Conservation (phyloP, 2,888 invertebrate genomes). For the Epinotia demarniana region DNA sequence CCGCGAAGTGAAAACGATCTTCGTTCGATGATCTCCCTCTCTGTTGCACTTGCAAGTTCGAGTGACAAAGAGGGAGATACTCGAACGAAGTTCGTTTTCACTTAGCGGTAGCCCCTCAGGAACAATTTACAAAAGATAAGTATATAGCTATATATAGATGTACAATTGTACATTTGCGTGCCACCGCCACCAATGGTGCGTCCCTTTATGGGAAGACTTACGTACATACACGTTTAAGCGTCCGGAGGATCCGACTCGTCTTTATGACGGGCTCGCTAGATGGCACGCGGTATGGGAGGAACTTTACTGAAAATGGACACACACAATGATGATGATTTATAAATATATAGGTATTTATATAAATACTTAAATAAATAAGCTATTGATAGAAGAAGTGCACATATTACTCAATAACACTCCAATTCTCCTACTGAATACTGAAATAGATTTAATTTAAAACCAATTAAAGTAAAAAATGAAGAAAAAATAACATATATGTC, state of each 20-base stretch:
- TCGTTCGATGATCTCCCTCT: too few relatives aligned
- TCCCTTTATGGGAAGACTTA: constrained; percentile 56
- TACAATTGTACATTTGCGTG: constrained; percentile 20
- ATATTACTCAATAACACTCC: too few relatives aligned
- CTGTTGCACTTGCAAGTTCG: too few relatives aligned
- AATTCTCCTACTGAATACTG: too few relatives aligned
- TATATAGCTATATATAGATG: not conserved
- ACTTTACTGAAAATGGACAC: constrained; percentile 69
- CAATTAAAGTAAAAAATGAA: too few relatives aligned
- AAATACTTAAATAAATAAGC: not conserved
- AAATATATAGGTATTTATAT: constrained; percentile 15
- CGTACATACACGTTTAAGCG: constrained; percentile 81
- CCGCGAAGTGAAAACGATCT: too few relatives aligned
- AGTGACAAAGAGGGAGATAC: too few relatives aligned
- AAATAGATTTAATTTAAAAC: too few relatives aligned
- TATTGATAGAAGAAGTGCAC: too few relatives aligned
- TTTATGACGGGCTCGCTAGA: constrained; percentile 66
- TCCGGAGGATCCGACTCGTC: constrained; percentile 72
- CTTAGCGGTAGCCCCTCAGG: too few relatives aligned
- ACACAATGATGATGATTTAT: constrained; percentile 47
- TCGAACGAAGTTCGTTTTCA: too few relatives aligned
- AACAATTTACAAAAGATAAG: not conserved
- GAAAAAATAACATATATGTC: too few relatives aligned
- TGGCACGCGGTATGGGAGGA: constrained; percentile 64
- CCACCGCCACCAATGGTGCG: constrained; percentile 34